A percentile compares a stretch with the other conserved stretches of the same genome.
These are phyloP conservation scores for rabbit (Oryctolagus cuniculus) DNA, from an alignment of 2,113 vertebrate species.

Conservation along the genomic window DNA sequence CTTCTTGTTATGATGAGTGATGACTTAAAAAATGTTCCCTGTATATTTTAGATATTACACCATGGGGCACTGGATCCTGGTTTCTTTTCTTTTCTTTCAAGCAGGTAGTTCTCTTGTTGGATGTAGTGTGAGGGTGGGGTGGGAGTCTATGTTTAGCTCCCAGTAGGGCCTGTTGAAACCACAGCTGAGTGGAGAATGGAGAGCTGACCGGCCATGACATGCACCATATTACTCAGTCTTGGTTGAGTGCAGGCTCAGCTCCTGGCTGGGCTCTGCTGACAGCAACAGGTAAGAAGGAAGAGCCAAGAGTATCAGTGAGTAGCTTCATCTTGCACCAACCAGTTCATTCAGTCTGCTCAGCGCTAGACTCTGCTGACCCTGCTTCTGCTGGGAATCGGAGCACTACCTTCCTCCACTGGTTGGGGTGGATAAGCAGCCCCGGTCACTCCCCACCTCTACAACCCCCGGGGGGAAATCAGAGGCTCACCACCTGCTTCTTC, in stretches of 20 bases:
- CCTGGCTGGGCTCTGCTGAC: neutral
- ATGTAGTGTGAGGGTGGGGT: neutral
- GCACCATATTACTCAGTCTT: neutral
- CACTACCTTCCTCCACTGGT: neutral
- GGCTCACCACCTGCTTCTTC: neutral
- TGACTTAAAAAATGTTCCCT: neutral
- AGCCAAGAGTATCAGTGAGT: neutral
- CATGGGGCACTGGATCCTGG: no score
- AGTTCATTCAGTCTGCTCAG: neutral
- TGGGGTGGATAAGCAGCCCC: neutral
- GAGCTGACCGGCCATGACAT: neutral
- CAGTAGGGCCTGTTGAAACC: no score
- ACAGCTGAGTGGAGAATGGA: no score
- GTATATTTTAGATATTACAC: neutral
- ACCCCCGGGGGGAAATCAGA: neutral
- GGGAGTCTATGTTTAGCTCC: neutral
- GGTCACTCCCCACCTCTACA: neutral
- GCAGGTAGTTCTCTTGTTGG: neutral
- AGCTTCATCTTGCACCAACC: neutral
- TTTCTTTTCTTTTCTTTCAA: neutral
- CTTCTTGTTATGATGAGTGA: neutral
- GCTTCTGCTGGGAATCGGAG: no score
- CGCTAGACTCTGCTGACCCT: no score
- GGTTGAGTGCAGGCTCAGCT: neutral
- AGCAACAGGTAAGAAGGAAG: neutral